A percentile compares a stretch with the other conserved stretches of the same genome.
Conservation (phyloP, 2,113 vertebrate genomes). For the Dasyprocta punctata region DNA sequence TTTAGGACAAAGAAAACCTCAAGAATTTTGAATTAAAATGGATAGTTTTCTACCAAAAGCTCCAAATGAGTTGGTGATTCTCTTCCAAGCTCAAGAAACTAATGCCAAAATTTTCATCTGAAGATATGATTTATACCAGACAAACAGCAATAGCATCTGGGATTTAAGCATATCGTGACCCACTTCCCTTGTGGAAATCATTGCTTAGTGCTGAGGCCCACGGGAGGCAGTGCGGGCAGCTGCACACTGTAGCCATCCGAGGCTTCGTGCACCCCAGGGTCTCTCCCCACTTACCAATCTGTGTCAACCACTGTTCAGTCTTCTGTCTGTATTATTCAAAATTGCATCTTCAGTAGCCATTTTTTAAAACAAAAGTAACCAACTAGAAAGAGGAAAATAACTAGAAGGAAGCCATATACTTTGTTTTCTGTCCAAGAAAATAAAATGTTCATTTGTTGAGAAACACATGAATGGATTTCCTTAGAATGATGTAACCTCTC, state of each 20-base stretch:
- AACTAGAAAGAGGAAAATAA: constrained; percentile 44
- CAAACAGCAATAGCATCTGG: constrained; percentile 38
- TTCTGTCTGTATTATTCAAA: not conserved
- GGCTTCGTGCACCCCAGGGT: not conserved
- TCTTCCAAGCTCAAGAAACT: not conserved
- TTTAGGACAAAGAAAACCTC: constrained; percentile 17
- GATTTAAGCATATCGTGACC: constrained; percentile 73
- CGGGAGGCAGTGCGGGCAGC: constrained; percentile 49
- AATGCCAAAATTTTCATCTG: not conserved
- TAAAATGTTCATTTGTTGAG: constrained; percentile 45
- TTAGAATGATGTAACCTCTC: not conserved
- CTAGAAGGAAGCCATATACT: constrained; percentile 1
- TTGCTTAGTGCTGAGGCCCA: constrained; percentile 60
- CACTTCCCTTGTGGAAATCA: constrained; percentile 49
- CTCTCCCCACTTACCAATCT: not conserved
- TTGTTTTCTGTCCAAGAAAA: constrained; percentile 40
- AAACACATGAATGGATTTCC: not conserved
- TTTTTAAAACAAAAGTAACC: constrained; percentile 51
- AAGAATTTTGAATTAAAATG: constrained; percentile 29
- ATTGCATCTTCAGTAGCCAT: not conserved
- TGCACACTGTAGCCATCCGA: constrained; percentile 40
- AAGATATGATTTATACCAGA: constrained; percentile 25
- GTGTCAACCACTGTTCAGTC: not conserved
- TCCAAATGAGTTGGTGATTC: not conserved
- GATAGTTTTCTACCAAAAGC: not conserved